Conservation (phyloP, 2,888 invertebrate species). For the Leptinotarsa tumamoca region DNA sequence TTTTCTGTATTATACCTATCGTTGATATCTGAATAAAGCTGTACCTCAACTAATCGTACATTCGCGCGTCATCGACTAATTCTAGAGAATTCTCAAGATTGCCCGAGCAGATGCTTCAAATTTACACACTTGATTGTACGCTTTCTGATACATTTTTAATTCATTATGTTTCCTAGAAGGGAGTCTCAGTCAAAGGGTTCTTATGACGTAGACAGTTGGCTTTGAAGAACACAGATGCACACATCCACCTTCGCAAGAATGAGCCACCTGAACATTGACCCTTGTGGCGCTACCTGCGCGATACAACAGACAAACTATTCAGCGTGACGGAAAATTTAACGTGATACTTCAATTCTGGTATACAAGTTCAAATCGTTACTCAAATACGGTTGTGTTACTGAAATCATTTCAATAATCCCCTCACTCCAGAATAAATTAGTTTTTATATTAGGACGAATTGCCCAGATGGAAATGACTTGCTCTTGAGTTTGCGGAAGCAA, state of each 20-base stretch:
- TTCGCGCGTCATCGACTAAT: not conserved
- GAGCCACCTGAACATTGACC: constrained; percentile 34
- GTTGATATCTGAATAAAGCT: not conserved
- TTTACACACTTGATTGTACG: not conserved
- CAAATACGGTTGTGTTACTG: not conserved
- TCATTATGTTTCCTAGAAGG: constrained; percentile 18
- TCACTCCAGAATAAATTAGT: no score
- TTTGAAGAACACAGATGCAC: constrained; percentile 24
- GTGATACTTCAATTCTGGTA: not conserved
- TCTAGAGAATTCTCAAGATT: not conserved
- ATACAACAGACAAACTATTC: not conserved
- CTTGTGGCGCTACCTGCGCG: constrained; percentile 24
- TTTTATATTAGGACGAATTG: no score
- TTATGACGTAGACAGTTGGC: constrained; percentile 4
- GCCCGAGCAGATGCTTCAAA: not conserved
- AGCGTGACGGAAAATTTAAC: constrained; percentile 12
- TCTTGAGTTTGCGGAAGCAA: no score
- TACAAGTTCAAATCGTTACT: not conserved
- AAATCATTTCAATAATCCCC: no score
- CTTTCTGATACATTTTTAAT: not conserved
- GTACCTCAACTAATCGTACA: not conserved
- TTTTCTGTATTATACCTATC: not conserved
- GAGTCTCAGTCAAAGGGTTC: constrained; percentile 15
- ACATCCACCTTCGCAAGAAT: constrained; percentile 20
- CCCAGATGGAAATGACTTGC: no score